Percentiles rank a stretch among this genome's conserved stretches.
These are phyloP conservation scores for Carposina sasakii DNA, from an alignment of 1,140 invertebrate genomes.

Conservation along the genomic window DNA sequence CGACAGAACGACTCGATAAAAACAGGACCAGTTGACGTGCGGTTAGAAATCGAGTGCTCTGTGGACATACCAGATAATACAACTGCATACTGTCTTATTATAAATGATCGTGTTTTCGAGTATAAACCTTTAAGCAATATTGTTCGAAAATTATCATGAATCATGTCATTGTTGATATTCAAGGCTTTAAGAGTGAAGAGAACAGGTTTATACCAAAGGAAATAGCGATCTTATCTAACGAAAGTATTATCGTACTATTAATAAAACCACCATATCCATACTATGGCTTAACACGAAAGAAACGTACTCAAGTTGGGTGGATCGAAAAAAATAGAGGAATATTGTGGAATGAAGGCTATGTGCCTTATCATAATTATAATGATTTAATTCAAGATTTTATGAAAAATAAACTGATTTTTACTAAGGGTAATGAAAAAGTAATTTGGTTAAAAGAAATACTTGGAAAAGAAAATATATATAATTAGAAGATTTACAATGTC, in stretches of 20 bases:
- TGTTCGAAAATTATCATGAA: constrained; percentile 20
- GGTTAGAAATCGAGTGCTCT: constrained; percentile 18
- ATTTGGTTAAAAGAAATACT: too few relatives aligned
- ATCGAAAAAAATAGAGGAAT: too few relatives aligned
- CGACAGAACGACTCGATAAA: constrained; percentile 19
- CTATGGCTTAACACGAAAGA: too few relatives aligned
- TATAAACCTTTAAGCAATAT: constrained; percentile 23
- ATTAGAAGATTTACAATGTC: too few relatives aligned
- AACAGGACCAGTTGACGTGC: constrained; percentile 16
- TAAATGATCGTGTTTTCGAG: constrained; percentile 23
- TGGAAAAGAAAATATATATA: too few relatives aligned
- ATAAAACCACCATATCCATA: constrained; percentile 14
- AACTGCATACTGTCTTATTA: constrained; percentile 23
- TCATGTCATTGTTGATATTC: constrained; percentile 12
- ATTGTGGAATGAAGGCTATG: too few relatives aligned
- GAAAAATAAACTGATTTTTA: too few relatives aligned
- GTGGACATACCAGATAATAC: constrained; percentile 21
- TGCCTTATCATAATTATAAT: too few relatives aligned
- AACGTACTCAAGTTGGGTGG: too few relatives aligned
- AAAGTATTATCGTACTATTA: constrained; percentile 6
- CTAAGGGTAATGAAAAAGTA: too few relatives aligned
- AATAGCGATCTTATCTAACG: constrained; percentile 10
- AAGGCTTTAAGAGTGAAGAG: constrained; percentile 14
- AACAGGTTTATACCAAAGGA: constrained; percentile 20
- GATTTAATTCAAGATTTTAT: too few relatives aligned